Conservation (phyloP, 2,888 invertebrate genomes). For the Stegophylla sp. region DNA sequence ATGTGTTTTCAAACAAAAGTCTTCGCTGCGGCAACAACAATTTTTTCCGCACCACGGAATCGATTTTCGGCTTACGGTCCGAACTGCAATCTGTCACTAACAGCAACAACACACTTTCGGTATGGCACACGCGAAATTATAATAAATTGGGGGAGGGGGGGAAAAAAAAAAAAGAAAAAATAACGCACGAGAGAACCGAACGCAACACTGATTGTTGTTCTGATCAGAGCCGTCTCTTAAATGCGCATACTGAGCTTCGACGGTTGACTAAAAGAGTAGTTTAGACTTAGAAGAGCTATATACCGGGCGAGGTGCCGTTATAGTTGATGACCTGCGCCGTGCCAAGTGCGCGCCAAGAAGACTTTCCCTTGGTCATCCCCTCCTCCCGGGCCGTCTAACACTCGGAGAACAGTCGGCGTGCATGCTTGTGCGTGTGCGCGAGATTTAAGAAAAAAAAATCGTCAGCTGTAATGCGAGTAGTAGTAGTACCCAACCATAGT, state of each 20-base stretch:
- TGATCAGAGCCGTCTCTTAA: conserved; percentile 40
- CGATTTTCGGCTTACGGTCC: conserved; percentile 17
- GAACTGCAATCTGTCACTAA: not conserved
- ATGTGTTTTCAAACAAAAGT: conserved; percentile 14
- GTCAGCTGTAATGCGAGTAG: not conserved
- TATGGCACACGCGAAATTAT: conserved; percentile 18
- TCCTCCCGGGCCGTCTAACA: too few species aligned
- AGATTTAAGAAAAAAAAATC: conserved; percentile 27
- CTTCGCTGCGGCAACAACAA: not conserved
- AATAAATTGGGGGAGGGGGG: too few species aligned
- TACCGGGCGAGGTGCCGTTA: conserved; percentile 59
- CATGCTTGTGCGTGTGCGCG: too few species aligned
- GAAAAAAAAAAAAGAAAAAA: too few species aligned
- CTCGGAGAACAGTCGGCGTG: not conserved
- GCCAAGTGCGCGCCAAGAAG: conserved; percentile 56
- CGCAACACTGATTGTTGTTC: not conserved
- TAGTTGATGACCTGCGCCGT: conserved; percentile 58
- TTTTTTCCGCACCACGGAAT: conserved; percentile 29
- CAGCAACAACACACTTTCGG: too few species aligned
- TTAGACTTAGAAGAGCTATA: conserved; percentile 55
- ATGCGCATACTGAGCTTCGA: conserved; percentile 46
- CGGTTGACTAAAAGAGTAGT: conserved; percentile 57
- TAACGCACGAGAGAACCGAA: conserved; percentile 21
- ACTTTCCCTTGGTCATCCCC: conserved; percentile 53
- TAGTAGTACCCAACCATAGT: too few species aligned